Conservation (phyloP, 1,140 invertebrate genomes). For the Danaus melanippus region DNA sequence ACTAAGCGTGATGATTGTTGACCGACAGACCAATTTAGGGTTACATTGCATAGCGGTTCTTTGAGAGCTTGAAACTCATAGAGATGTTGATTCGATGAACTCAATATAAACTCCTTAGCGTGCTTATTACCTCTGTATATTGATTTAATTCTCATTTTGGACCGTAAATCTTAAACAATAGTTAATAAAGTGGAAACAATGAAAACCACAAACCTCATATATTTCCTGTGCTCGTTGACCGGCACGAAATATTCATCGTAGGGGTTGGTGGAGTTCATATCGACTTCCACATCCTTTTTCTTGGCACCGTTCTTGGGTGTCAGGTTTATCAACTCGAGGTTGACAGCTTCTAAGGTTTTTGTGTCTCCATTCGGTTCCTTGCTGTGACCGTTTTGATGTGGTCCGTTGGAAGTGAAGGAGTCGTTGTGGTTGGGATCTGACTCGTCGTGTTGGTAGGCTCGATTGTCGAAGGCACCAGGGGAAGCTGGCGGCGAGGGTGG, state of each 20-base stretch:
- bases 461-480: conserved; percentile 54
- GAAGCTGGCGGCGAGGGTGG: conserved; percentile 53
- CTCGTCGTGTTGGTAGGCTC: conserved; percentile 58
- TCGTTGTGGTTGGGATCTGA: conserved; percentile 60
- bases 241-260: conserved; percentile 89
- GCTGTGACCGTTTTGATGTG: conserved; percentile 44
- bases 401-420: conserved; percentile 48
- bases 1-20: too few relatives aligned
- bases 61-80: too few relatives aligned
- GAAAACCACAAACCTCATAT: conserved; percentile 78
- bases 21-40: too few relatives aligned
- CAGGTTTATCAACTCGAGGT: conserved; percentile 84
- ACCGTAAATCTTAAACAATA: too few relatives aligned
- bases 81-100: too few relatives aligned
- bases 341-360: conserved; percentile 79
- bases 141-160: too few relatives aligned
- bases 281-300: conserved; percentile 81
- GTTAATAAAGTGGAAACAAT: not conserved
- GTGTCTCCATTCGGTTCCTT: conserved; percentile 56
- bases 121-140: too few relatives aligned
- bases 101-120: too few relatives aligned
- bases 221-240: conserved; percentile 87
- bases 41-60: too few relatives aligned
- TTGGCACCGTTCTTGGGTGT: conserved; percentile 76
- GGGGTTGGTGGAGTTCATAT: conserved; percentile 77